These are phyloP conservation scores for Harpegnathos saltator DNA, from an alignment of 1,140 invertebrate genomes.

Conservation along the genomic window DNA sequence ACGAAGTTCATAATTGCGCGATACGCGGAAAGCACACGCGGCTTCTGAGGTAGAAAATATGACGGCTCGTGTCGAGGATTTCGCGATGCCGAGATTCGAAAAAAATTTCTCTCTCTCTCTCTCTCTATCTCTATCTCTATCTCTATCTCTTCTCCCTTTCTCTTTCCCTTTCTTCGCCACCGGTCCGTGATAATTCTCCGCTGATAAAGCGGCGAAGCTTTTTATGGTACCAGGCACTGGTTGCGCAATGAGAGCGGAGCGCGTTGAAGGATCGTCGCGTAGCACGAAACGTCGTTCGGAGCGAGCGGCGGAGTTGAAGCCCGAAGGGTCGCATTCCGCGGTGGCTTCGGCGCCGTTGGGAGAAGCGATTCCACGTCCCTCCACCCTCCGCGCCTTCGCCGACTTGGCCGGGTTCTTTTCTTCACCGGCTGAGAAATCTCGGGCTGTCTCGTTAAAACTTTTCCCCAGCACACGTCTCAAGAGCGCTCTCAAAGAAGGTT, in stretches of 20 bases:
- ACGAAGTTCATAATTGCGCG: neutral
- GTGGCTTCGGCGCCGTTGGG: slow-evolving; percentile 43
- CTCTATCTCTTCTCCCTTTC: neutral
- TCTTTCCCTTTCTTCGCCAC: neutral
- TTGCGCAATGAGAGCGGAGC: slow-evolving; percentile 59
- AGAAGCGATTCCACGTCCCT: slow-evolving; percentile 40
- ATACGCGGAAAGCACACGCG: neutral
- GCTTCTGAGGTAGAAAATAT: neutral
- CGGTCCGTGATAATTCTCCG: slow-evolving; percentile 61
- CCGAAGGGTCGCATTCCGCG: slow-evolving; percentile 55
- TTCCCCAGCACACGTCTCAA: slow-evolving; percentile 46
- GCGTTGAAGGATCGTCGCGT: slow-evolving; percentile 66
- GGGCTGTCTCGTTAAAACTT: slow-evolving; percentile 75
- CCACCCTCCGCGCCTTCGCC: no score
- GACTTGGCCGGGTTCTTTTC: neutral
- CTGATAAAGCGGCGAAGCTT: slow-evolving; percentile 65
- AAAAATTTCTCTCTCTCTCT: neutral
- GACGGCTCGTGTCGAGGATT: neutral
- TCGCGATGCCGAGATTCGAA: neutral
- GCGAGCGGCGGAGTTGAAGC: slow-evolving; percentile 48
- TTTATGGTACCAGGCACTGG: slow-evolving; percentile 67
- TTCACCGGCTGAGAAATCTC: slow-evolving; percentile 63
- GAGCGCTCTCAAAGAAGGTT: slow-evolving; percentile 46
- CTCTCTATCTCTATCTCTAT: neutral
- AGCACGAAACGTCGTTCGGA: slow-evolving; percentile 56